A percentile compares a stretch with the other conserved stretches of the same genome.
Evolutionary conservation across 2,113 vertebrate species (phyloP).

Genomic region (Muntiacus muntjak): DNA sequence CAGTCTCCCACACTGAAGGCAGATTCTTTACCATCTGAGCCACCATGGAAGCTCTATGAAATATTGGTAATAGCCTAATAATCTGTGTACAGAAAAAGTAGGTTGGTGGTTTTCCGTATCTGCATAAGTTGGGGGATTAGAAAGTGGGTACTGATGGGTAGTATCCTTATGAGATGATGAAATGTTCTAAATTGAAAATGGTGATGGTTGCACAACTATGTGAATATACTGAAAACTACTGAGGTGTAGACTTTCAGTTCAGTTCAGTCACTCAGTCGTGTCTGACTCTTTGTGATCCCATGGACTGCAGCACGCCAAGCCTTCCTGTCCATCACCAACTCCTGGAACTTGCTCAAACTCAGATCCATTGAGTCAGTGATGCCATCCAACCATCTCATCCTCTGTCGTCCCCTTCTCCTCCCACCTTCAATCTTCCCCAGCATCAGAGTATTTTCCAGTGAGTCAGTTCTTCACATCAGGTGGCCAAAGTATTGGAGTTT

Average conservation of each 20-base stretch:
- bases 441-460: background rate
- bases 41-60: background rate
- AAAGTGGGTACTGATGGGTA: background rate
- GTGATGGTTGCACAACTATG: background rate
- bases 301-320: background rate
- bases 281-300: background rate
- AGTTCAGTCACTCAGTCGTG: background rate
- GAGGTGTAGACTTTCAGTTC: background rate
- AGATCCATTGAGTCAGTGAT: background rate
- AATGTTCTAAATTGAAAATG: background rate
- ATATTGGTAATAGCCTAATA: background rate
- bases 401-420: background rate
- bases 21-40: background rate
- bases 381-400: background rate
- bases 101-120: background rate
- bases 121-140: background rate
- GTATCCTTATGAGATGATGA: background rate
- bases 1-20: rapidly evolving
- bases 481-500: background rate
- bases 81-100: background rate
- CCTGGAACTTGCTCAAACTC: background rate
- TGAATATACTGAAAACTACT: background rate
- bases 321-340: background rate
- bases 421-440: background rate
- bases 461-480: background rate